Evolutionary conservation across 2,888 invertebrate species (phyloP).

Genomic region (Bellardia bayeri): DNA sequence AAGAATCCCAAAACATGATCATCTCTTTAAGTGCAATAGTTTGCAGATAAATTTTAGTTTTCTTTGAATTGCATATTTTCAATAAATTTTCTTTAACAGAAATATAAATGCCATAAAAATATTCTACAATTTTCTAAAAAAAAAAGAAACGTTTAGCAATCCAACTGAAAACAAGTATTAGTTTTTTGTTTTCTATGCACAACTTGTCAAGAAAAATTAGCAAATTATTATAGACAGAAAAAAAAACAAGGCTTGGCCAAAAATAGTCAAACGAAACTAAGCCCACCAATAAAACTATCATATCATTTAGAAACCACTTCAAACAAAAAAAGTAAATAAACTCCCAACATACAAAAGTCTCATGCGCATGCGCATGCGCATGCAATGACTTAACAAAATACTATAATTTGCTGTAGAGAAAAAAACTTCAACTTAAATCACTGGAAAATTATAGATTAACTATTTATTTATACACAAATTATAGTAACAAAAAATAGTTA

Average conservation of each 20-base stretch:
- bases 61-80: background rate
- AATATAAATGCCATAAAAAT: background rate
- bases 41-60: background rate
- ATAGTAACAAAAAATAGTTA: constrained; percentile 4
- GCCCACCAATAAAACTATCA: constrained; percentile 34
- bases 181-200: background rate
- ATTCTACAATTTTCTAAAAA: background rate
- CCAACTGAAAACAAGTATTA: constrained; percentile 32
- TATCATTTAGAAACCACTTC: background rate
- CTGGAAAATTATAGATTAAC: constrained; percentile 56
- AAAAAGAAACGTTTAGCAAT: constrained; percentile 23
- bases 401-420: constrained; percentile 48
- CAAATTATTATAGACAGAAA: constrained; percentile 54
- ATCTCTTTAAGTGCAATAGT: too few species aligned
- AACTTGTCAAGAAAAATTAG: constrained; percentile 57
- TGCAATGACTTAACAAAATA: constrained; percentile 47
- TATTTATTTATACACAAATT: constrained; percentile 52
- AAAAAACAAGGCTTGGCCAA: constrained; percentile 58
- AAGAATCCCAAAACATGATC: too few species aligned
- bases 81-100: background rate
- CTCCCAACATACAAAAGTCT: constrained; percentile 14
- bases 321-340: constrained; percentile 2
- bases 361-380: constrained; percentile 22
- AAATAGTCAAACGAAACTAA: constrained; percentile 40
- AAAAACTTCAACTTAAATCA: constrained; percentile 37